phyloP scores from a whole-genome alignment of 2,888 invertebrate genomes.

The Andrena camellia region DNA sequence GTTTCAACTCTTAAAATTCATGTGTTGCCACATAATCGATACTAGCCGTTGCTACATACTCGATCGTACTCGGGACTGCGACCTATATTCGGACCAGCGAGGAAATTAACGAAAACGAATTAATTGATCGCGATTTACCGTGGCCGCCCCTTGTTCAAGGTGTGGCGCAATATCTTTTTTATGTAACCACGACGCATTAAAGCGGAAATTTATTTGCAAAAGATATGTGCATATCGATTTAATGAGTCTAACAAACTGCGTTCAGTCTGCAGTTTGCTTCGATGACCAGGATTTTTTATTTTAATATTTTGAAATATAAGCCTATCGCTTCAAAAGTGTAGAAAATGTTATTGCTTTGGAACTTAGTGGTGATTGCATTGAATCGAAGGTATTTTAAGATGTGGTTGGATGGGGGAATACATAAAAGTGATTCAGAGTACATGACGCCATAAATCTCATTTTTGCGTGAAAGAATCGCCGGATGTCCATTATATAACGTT shows the following conservation, averaged over 20 bases:
- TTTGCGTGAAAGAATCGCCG: neutral
- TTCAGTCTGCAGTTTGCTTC: no score
- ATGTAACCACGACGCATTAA: neutral
- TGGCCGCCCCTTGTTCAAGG: neutral
- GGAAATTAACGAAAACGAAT: slow-evolving; percentile 11
- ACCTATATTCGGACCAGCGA: neutral
- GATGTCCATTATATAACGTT: neutral
- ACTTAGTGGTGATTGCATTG: neutral
- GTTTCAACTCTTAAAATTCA: slow-evolving; percentile 26
- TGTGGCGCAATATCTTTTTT: slow-evolving; percentile 4
- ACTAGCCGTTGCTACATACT: slow-evolving; percentile 27
- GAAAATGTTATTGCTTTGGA: neutral
- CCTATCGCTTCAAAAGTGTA: no score
- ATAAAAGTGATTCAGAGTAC: neutral
- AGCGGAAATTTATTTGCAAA: neutral
- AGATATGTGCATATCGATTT: no score
- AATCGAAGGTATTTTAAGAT: neutral
- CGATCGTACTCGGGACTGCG: slow-evolving; percentile 7
- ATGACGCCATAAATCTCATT: neutral
- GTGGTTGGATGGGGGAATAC: neutral
- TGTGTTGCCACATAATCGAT: slow-evolving; percentile 28
- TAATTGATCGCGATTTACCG: neutral
- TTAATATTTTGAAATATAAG: no score
- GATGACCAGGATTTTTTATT: no score
- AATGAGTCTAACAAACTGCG: no score